Evolutionary conservation across 1,140 invertebrate species (phyloP).

Genomic region (Scaptomyza graminum): DNA sequence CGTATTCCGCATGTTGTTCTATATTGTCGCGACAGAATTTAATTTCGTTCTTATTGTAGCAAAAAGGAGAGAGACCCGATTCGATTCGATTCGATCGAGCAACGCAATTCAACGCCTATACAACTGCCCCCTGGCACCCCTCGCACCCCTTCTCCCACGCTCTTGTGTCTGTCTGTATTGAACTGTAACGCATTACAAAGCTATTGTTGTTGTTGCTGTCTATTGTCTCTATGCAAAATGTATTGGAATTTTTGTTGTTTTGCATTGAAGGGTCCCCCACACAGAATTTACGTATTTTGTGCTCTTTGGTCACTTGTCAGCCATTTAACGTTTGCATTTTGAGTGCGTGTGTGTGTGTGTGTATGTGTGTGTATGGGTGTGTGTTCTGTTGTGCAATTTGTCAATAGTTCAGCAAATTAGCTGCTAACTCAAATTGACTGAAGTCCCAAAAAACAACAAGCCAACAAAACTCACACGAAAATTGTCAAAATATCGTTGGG

Average conservation of each 20-base stretch:
- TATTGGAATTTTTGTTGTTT: conserved; percentile 40
- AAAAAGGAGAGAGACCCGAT: neutral
- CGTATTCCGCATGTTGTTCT: conserved; percentile 74
- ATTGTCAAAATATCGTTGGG: conserved; percentile 21
- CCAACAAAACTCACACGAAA: neutral
- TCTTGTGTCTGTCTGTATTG: conserved; percentile 49
- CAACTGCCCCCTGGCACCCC: neutral
- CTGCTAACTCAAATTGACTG: conserved; percentile 43
- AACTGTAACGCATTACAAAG: conserved; percentile 73
- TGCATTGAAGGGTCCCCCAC: conserved; percentile 23
- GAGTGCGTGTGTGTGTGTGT: conserved; percentile 1
- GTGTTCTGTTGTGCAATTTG: conserved; percentile 18
- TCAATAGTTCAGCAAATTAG: conserved; percentile 49
- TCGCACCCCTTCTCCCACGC: neutral
- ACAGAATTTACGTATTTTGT: conserved; percentile 57
- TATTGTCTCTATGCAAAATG: conserved; percentile 73
- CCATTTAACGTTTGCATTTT: conserved; percentile 34
- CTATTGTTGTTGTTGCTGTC: conserved; percentile 29
- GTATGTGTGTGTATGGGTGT: conserved; percentile 11
- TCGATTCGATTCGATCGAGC: conserved; percentile 61
- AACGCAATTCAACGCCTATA: conserved; percentile 46
- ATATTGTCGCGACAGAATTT: conserved; percentile 81
- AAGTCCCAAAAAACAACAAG: neutral
- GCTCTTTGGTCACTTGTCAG: conserved; percentile 66
- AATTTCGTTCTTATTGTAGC: conserved; percentile 69